phyloP scores from a whole-genome alignment of 2,113 vertebrate species.

The Tychaedon coryphoeus region DNA sequence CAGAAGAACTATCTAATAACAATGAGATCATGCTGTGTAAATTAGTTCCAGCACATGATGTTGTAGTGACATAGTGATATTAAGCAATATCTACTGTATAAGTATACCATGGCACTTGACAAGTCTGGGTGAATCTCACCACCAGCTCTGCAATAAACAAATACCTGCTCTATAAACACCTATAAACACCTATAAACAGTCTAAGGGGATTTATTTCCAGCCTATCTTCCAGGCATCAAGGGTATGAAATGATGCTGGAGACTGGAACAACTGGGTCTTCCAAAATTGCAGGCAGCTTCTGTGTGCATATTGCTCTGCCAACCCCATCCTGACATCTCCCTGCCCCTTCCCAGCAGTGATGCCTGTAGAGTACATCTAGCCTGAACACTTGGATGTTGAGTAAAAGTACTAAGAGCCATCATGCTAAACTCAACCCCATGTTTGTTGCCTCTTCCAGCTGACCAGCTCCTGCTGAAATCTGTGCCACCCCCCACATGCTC shows the following conservation, averaged over 20 bases:
- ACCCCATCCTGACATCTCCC: fast-evolving
- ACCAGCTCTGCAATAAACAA: background rate
- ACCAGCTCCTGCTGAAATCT: background rate
- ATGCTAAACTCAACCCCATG: fast-evolving
- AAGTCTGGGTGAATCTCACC: background rate
- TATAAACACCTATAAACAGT: too few species aligned
- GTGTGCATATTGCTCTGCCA: background rate
- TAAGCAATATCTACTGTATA: background rate
- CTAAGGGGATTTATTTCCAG: background rate
- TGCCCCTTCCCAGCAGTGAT: background rate
- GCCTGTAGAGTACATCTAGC: background rate
- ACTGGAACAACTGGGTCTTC: background rate
- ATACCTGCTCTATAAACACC: background rate
- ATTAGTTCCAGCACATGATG: background rate
- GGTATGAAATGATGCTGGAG: background rate
- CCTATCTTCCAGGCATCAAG: background rate
- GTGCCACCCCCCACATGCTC: fast-evolving
- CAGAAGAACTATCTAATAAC: background rate
- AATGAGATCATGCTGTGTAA: too few species aligned
- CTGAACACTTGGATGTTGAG: background rate
- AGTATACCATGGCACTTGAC: background rate
- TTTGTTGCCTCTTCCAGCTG: background rate
- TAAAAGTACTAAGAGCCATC: background rate
- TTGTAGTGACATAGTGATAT: background rate
- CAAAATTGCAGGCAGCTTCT: background rate